These are phyloP conservation scores for Caenorhabditis auriculariae DNA, from an alignment of 2,888 invertebrate species.

Conservation along the genomic window DNA sequence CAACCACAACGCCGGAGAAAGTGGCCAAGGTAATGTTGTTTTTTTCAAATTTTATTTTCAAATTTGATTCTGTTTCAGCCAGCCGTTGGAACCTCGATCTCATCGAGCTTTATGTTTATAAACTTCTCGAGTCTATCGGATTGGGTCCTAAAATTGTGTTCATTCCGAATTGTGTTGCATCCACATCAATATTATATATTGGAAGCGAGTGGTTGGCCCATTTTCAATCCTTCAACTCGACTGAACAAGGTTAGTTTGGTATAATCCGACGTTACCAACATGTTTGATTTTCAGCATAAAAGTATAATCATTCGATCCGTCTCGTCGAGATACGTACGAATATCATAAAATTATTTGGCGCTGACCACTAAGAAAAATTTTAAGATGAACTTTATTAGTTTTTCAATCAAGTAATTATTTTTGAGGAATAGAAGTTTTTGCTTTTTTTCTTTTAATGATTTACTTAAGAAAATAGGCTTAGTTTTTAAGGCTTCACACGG, in stretches of 20 bases:
- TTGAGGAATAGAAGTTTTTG: no score
- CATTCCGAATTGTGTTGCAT: slow-evolving; percentile 8
- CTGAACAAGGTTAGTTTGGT: slow-evolving; percentile 12
- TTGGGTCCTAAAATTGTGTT: slow-evolving; percentile 6
- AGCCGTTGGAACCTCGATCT: slow-evolving; percentile 7
- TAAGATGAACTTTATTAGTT: no score
- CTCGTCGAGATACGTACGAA: no score
- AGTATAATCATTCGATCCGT: no score
- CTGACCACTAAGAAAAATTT: no score
- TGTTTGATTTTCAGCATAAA: no score
- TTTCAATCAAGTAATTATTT: no score
- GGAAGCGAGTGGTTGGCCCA: slow-evolving; percentile 6
- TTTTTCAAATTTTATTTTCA: slow-evolving; percentile 5
- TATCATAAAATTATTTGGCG: no score
- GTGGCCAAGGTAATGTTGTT: slow-evolving; percentile 2
- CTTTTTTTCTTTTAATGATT: no score
- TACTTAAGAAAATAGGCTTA: no score
- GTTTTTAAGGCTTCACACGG: no score
- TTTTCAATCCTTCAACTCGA: slow-evolving; percentile 8
- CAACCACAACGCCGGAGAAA: slow-evolving; percentile 5
- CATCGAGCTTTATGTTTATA: slow-evolving; percentile 7
- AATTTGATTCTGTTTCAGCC: slow-evolving; percentile 11
- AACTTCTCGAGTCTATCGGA: slow-evolving; percentile 8
- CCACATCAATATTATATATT: slow-evolving; percentile 5
- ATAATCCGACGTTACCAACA: no score